Evolutionary conservation across 2,888 invertebrate genomes (phyloP), one percentile per base, ranked within the genome.

Genomic region (Clepsis dumicolana): DNA sequence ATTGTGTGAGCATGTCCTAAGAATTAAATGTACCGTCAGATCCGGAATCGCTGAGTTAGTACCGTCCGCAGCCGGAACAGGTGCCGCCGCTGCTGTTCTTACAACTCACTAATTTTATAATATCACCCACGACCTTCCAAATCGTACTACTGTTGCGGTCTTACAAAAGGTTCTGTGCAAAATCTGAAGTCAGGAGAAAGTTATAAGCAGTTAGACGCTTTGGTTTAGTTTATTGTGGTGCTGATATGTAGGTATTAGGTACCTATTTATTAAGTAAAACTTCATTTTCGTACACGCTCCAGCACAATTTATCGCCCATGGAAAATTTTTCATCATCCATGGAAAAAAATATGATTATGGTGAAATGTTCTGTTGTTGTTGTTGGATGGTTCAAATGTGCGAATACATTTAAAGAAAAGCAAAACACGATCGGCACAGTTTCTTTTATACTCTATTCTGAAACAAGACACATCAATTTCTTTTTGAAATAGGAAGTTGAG

Each of bases 1-100:
- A 50, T 61, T 56, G 60, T 61, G 74, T 80, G 80, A 78, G 80
- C 77, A 65, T 52, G 62, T 56, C 71, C 70, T 74, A 75, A 83
- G 87, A 88, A 88, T 87, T 87, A 88, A 89, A 89, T 88, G 87
- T 87, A 85, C 82, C 85, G 84, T 85, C 77, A 84, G 83, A 83
- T 85, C 82, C 83, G 83, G 85, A 83, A 86, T 86, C 85, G 88
- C 87, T 89, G 89, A 88, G 87, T 86, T 87, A 86, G 87, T 86
- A 81, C 80, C 82, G 82, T 77, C 86, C 85, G 86, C 81, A 81
- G 81, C 86, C 88, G 89, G 89, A 89, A 87, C 87, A 88, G 88
- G 88, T 87, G 89, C 82, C 80, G 89, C 83, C 80, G 77, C 78
- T 74, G 63, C 71, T 64, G 81, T 81, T 81, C 85, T 85, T 84